Base-by-base conservation (phyloP, 2,113 vertebrate genomes). In the Osmerus eperlanus region DNA sequence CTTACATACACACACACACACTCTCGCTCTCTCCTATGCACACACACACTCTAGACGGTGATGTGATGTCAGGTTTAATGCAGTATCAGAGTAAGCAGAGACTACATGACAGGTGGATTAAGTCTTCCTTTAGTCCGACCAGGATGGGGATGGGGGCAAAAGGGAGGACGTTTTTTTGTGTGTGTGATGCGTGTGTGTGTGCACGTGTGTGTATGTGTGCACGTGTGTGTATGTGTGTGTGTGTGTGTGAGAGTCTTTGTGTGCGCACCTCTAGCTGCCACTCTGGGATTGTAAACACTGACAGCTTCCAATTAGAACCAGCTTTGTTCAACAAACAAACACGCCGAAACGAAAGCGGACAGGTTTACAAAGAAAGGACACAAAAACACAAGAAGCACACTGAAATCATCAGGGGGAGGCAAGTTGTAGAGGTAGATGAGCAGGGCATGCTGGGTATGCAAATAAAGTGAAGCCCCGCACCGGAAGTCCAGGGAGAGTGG, bases 301-400 rank as follows among this genome's bases (percentile, higher is more conserved):
- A 92, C 91, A 91, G 87, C 88, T 91, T 88, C 88, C 91, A 92
- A 92, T 91, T 93, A 91, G 87, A 91, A 91, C 88, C 86, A 91
- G 89, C 90, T 91, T 91, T 93, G 91, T 91, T 91, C 86, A 89
- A 89, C 90, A 92, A 91, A 90, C 89, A 92, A 92, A 90, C 87
- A 89, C 87, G 87, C 82, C 84, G 87, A 87, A 87, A 92, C 84
- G 86, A 84, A 89, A 85, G 85, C 83, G 68, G 81, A 83, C 86
- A 78, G 85, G 87, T 90, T 91, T 89, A 90, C 88, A 89, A 89
- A 88, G 84, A 90, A 84, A 86, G 81, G 85, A 92, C 87, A 88
- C 80, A 75, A 84, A 84, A 89, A 88, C 81, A 87, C 79, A 75
- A 85, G 84, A 88, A 88, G 84, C 84, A 85, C 82, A 79, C 84